A percentile compares a stretch with the other conserved stretches of the same genome.
phyloP scores from a whole-genome alignment of 2,113 vertebrate genomes.

The Oxygymnocypris stewartii region DNA sequence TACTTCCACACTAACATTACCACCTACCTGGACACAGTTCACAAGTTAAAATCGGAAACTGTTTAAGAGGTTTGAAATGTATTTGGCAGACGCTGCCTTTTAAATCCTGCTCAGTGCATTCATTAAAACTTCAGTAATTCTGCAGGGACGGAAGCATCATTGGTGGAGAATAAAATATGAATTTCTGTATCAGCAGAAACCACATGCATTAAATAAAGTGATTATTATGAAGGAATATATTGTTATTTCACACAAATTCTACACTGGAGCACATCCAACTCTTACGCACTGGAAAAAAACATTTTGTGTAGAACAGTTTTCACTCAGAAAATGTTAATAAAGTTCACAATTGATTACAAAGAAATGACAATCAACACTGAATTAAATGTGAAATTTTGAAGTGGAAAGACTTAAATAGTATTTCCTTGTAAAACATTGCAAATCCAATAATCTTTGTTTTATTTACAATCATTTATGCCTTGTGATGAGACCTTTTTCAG shows the following conservation, averaged over 20 bases:
- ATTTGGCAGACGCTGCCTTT: background rate
- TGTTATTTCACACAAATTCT: background rate
- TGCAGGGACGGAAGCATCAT: background rate
- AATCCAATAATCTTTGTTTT: no score
- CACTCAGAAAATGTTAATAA: no score
- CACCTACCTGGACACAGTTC: constrained; percentile 68
- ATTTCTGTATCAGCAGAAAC: background rate
- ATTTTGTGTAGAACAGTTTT: no score
- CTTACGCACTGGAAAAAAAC: background rate
- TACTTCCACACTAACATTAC: constrained; percentile 80
- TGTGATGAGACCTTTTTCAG: background rate
- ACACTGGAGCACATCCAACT: background rate
- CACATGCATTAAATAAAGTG: background rate
- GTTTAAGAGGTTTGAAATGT: background rate
- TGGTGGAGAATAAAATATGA: background rate
- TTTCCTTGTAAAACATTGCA: no score
- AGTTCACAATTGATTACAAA: no score
- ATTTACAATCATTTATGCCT: background rate
- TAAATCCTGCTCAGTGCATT: background rate
- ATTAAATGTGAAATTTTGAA: no score
- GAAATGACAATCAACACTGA: no score
- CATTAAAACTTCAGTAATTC: background rate
- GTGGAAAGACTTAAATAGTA: no score
- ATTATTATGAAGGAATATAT: background rate
- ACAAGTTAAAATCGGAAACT: constrained; percentile 17